Evolutionary conservation across 2,113 vertebrate genomes (phyloP), one percentile per base, ranked within the genome.

Genomic region (Xiphophorus couchianus): DNA sequence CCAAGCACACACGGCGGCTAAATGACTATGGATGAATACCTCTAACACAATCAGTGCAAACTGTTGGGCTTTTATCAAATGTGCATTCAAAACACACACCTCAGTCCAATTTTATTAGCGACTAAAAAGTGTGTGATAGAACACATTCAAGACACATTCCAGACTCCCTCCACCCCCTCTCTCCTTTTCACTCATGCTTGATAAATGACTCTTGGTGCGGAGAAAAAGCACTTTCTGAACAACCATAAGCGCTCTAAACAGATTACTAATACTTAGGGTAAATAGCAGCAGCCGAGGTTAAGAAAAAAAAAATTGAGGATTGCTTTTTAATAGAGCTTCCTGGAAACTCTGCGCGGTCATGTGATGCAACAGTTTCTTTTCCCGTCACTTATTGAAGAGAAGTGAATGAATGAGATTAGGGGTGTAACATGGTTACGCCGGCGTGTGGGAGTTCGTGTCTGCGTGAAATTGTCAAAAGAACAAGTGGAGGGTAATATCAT

Each of bases 211-310:
- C 22, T 35, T 5, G 44, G 82, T 44, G 71, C 30, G 81, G 74
- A 85, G 82, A 85, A 86, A 86, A 85, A 90, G 88, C 92, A 90
- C 89, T 92, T 92, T 91, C 87, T 79, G 87, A 83, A 83, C 88
- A 78, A 67, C 89, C 87, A 74, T 83, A 89, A 91, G 77, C 86
- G 62, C 82, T 74, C 84, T 93, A 93, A 93, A 91, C 76, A 83
- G 83, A 94, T 93, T 93, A 91, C 89, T 82, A 77, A 90, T 86
- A 89, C 78, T 86, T 91, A 84, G 84, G 86, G 86, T 90, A 94
- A 93, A 92, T 90, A 88, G 86, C 82, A 64, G 86, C 82, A 71
- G 80, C 27, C 81, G 60, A 77, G 81, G 72, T 73, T 71, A 80
- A 84, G 84, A 42, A 80, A 31, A 31, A 30, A 33, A 35, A 83